Base-by-base conservation (phyloP, 2,888 invertebrate species). In the Drosophila leonis region DNA sequence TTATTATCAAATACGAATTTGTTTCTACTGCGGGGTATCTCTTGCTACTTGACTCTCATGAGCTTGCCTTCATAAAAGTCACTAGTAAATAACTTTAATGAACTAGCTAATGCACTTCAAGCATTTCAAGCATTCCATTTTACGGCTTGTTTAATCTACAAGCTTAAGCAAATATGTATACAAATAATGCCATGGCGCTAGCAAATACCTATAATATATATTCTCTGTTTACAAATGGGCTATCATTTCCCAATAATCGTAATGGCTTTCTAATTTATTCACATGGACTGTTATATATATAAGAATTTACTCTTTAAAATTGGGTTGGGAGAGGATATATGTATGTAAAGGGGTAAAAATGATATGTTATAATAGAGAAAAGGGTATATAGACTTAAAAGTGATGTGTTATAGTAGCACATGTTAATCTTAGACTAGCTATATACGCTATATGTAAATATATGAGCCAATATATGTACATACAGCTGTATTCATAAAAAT, bases 81-180 rank as follows among this genome's bases (percentile, higher is more conserved):
- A 10, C 12, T 20, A 62, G 15, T 65, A 29, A 31, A 49, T 42
- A 56, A 9, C 35, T 29, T 31, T 48, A 9, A 67, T 67, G 39
- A 42, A 18, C 41, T 49, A 13, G 9, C 46, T 42, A 49, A 49
- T 51, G 51, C 13, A 49, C 13, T 51, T 41, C 29, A n/a, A 29
- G 39, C 24, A 18, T 66, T 48, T 39, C 27, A 18, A 18, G 31
- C 31, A 7, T 55, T 35, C 9, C 20, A n/a, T 35, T 56, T 41
- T 29, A 55, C 33, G 18, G 44, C 13, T 51, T 62, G 35, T 51
- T 51, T 62, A 49, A 65, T 52, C 35, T 65, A 24, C 9, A 54
- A 42, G 33, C 31, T 18, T 55, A n/a, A 33, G 33, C 55, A 48
- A 35, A 46, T 9, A 31, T 20, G 13, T 55, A 24, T 20, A 46